A percentile compares a stretch with the other conserved stretches of the same genome.
Conservation (phyloP, 1,140 invertebrate genomes). For the Pinna nobilis region DNA sequence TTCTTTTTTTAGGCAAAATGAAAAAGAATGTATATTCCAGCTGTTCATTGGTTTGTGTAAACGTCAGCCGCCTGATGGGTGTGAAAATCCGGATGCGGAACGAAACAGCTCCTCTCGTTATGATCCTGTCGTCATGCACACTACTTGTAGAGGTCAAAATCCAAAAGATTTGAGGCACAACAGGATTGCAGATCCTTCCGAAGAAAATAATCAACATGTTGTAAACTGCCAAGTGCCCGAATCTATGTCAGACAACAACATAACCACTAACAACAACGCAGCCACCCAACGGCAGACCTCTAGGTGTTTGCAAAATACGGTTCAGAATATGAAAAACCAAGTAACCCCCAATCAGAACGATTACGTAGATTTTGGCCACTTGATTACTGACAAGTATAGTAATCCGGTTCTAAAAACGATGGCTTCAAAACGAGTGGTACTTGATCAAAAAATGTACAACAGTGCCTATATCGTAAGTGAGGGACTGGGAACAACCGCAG, state of each 20-base stretch:
- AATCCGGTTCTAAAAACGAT: background rate
- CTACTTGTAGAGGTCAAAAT: background rate
- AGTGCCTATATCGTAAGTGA: background rate
- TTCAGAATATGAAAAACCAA: background rate
- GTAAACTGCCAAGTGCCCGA: background rate
- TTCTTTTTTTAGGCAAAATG: slow-evolving; percentile 31
- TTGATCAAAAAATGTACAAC: background rate
- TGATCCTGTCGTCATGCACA: background rate
- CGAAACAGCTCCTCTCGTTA: background rate
- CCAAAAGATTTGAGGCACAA: background rate
- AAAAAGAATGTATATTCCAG: slow-evolving; percentile 35
- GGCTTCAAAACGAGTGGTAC: background rate
- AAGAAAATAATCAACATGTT: background rate
- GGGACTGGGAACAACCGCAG: slow-evolving; percentile 5
- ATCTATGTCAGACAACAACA: background rate
- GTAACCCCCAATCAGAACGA: background rate
- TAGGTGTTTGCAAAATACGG: background rate
- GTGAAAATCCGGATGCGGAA: slow-evolving; percentile 27
- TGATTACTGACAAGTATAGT: background rate
- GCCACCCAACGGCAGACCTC: too few relatives aligned
- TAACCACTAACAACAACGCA: background rate
- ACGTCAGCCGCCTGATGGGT: slow-evolving; percentile 42
- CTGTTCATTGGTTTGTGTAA: slow-evolving; percentile 36
- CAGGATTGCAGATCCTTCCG: background rate
- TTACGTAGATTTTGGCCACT: slow-evolving; percentile 7